Conservation (phyloP, 2,888 invertebrate genomes). For the Acrobasis suavella region DNA sequence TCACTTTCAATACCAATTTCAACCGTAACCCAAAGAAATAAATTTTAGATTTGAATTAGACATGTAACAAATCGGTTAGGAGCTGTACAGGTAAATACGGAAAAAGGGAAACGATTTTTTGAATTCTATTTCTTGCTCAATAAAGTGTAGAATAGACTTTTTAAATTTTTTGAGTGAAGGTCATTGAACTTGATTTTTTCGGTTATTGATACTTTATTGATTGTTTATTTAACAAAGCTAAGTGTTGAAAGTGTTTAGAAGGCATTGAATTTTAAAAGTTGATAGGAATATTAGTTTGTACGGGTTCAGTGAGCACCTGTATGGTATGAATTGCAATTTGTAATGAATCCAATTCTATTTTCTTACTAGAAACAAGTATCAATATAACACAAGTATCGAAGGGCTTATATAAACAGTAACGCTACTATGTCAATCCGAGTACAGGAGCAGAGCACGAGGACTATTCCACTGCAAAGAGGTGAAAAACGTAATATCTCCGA, state of each 20-base stretch:
- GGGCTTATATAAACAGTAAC: too few species aligned
- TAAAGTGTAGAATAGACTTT: conserved; percentile 21
- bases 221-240: conserved; percentile 26
- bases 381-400: too few species aligned
- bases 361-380: too few species aligned
- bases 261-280: conserved; percentile 16
- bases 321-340: conserved; percentile 3
- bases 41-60: conserved; percentile 8
- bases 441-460: too few species aligned
- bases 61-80: conserved; percentile 1
- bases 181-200: conserved; percentile 26
- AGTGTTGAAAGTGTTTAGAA: conserved; percentile 24
- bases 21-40: conserved; percentile 13
- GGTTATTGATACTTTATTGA: conserved; percentile 28
- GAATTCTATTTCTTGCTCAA: not conserved
- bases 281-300: not conserved
- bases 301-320: conserved; percentile 13
- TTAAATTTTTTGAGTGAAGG: conserved; percentile 14
- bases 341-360: not conserved
- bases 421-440: too few species aligned
- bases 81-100: conserved; percentile 10
- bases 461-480: too few species aligned
- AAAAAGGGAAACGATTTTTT: conserved; percentile 3
- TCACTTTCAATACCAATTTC: not conserved
- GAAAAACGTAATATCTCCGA: too few species aligned